Conservation (phyloP, 2,888 invertebrate genomes). For the Trachelus troglodyta region DNA sequence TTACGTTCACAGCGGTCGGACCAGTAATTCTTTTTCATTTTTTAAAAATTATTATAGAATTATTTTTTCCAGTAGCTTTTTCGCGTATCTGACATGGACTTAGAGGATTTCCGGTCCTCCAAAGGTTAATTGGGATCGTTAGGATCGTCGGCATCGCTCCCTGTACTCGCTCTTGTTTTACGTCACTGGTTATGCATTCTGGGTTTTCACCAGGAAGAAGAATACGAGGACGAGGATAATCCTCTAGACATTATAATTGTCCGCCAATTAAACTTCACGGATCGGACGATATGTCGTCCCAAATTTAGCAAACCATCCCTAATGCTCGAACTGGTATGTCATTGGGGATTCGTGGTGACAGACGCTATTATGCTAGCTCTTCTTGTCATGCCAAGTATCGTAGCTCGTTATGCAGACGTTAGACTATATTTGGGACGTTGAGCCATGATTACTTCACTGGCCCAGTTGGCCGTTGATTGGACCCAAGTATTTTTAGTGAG, state of each 20-base stretch:
- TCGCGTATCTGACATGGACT: background rate
- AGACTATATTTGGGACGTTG: slow-evolving; percentile 58
- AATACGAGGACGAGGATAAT: background rate
- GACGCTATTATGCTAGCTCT: slow-evolving; percentile 39
- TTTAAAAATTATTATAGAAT: background rate
- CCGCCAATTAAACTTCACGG: background rate
- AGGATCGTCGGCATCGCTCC: background rate
- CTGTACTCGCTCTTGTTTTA: background rate
- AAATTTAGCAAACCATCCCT: slow-evolving; percentile 14
- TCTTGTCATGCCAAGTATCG: slow-evolving; percentile 39
- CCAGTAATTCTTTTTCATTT: background rate
- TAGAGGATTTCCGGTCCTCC: background rate
- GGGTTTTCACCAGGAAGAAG: background rate
- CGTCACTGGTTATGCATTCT: background rate
- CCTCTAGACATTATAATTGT: background rate
- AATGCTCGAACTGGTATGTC: slow-evolving; percentile 30
- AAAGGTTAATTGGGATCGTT: background rate
- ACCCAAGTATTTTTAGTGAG: slow-evolving; percentile 46
- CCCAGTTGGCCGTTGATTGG: slow-evolving; percentile 56
- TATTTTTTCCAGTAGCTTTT: background rate
- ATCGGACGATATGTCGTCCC: slow-evolving; percentile 5
- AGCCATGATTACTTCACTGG: slow-evolving; percentile 52
- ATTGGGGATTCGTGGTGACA: slow-evolving; percentile 41
- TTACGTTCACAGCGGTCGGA: background rate
- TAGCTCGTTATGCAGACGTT: slow-evolving; percentile 43